These are phyloP conservation scores for Macrocentrus cingulum DNA, from an alignment of 1,140 invertebrate genomes.

Conservation along the genomic window DNA sequence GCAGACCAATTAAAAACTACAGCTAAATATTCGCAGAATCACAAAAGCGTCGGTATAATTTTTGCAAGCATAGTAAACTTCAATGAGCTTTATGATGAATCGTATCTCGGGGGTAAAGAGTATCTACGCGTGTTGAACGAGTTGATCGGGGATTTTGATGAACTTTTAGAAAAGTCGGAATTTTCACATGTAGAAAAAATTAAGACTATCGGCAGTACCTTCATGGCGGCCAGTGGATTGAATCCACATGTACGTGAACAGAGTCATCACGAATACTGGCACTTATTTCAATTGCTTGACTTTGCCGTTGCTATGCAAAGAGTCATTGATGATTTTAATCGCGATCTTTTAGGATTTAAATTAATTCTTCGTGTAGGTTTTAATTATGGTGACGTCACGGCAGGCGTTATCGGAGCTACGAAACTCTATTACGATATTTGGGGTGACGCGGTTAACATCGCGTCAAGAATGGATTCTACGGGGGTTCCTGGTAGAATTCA, in stretches of 20 bases:
- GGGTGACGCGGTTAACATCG: conserved; percentile 98
- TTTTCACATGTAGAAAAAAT: conserved; percentile 95
- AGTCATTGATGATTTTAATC: conserved; percentile 85
- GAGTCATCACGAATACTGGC: conserved; percentile 68
- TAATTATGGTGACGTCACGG: conserved; percentile 88
- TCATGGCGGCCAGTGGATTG: conserved; percentile 95
- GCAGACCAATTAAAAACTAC: conserved; percentile 90
- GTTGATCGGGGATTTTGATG: conserved; percentile 93
- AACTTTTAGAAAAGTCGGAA: conserved; percentile 77
- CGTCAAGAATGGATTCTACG: conserved; percentile 93
- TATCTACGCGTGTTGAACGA: conserved; percentile 94
- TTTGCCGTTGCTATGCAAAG: conserved; percentile 86
- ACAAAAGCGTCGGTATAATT: conserved; percentile 88
- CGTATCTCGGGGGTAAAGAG: conserved; percentile 88
- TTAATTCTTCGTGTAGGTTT: conserved; percentile 85
- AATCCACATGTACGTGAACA: conserved; percentile 71
- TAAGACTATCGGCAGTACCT: conserved; percentile 96
- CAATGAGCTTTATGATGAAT: conserved; percentile 95
- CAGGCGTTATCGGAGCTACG: conserved; percentile 94
- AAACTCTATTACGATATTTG: conserved; percentile 98
- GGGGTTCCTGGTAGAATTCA: conserved; percentile 85
- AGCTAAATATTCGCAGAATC: conserved; percentile 94
- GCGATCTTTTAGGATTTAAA: conserved; percentile 85
- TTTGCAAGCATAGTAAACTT: conserved; percentile 96
- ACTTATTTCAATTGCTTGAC: conserved; percentile 84